Evolutionary conservation across 2,113 vertebrate genomes (phyloP).

Genomic region (Asarcornis scutulata): DNA sequence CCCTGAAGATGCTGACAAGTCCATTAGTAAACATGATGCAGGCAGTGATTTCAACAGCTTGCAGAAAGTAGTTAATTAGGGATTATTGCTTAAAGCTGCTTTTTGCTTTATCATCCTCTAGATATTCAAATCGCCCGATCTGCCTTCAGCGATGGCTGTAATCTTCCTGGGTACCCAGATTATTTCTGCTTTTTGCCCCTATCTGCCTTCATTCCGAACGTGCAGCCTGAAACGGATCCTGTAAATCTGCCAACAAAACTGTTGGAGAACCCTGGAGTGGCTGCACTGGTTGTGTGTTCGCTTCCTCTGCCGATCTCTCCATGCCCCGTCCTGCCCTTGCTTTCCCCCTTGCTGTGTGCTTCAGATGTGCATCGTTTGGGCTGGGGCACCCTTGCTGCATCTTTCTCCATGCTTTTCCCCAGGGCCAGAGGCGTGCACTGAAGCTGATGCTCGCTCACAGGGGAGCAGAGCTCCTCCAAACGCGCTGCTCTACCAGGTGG

Average conservation of each 20-base stretch:
- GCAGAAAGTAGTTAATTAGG: conserved; percentile 3
- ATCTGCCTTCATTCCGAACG: rapidly evolving
- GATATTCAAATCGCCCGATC: neutral
- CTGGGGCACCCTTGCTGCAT: rapidly evolving
- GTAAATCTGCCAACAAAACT: neutral
- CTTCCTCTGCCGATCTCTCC: neutral
- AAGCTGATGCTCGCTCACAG: neutral
- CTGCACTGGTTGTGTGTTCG: neutral
- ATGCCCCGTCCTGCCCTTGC: rapidly evolving
- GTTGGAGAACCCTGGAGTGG: neutral
- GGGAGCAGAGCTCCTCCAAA: neutral
- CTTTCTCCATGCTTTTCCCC: neutral
- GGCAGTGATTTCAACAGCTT: neutral
- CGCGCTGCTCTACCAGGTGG: rapidly evolving
- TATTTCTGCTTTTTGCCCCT: neutral
- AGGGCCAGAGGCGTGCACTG: rapidly evolving
- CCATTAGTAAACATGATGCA: neutral
- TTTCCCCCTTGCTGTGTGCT: neutral
- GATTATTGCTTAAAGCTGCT: conserved; percentile 38
- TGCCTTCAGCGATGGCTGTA: neutral
- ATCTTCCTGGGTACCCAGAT: neutral
- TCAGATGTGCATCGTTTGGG: neutral
- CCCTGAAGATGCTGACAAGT: neutral
- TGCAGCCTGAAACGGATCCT: neutral
- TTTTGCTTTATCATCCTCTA: neutral